Conservation (phyloP, 2,797 vertebrate genomes). For the Margarornis squamiger region DNA sequence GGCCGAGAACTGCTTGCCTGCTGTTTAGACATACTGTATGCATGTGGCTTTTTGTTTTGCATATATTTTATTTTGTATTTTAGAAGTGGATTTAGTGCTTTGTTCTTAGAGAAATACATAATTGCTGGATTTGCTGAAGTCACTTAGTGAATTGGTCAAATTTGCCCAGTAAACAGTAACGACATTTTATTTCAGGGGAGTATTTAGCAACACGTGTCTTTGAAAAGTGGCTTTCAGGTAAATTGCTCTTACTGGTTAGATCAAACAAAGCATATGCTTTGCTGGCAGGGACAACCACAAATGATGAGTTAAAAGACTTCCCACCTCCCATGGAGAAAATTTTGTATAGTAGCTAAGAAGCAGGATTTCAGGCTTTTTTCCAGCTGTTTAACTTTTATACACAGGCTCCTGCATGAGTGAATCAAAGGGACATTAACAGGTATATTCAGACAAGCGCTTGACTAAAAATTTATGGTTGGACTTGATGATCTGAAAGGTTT, state of each 20-base stretch:
- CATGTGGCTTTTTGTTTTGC: background rate
- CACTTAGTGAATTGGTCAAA: background rate
- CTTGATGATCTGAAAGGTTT: background rate
- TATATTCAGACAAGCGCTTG: background rate
- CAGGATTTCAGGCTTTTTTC: background rate
- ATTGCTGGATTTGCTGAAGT: background rate
- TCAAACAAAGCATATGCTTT: background rate
- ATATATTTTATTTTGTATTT: background rate
- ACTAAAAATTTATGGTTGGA: background rate
- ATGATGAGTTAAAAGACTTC: background rate
- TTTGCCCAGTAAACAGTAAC: background rate
- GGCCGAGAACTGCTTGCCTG: background rate
- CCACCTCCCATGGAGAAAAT: background rate
- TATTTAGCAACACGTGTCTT: background rate
- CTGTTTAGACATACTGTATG: background rate
- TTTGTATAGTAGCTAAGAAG: background rate
- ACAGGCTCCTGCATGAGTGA: background rate
- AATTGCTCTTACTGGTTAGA: background rate
- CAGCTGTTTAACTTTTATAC: background rate
- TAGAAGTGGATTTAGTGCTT: background rate
- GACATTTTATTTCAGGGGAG: background rate
- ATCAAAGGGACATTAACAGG: background rate
- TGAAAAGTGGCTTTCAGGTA: background rate
- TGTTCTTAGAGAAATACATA: background rate
- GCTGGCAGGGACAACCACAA: background rate